These are phyloP conservation scores for Jaculus jaculus DNA, from an alignment of 2,113 vertebrate species.

Conservation along the genomic window DNA sequence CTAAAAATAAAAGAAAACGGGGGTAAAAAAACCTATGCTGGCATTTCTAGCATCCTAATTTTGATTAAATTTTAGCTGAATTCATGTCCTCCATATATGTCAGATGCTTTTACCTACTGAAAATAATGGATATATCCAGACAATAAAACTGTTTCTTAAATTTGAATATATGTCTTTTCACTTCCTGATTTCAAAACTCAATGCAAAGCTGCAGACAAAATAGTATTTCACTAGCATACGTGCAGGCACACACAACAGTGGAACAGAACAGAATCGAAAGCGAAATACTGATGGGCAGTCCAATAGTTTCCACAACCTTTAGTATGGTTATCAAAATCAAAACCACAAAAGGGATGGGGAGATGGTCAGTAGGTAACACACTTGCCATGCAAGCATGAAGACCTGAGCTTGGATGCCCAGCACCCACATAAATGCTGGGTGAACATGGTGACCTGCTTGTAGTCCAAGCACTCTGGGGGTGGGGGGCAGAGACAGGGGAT, in stretches of 20 bases:
- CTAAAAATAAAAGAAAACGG: slow-evolving; percentile 21
- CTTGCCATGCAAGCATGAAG: too few species aligned
- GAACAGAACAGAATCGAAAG: neutral
- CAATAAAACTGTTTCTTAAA: slow-evolving; percentile 12
- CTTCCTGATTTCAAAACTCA: neutral
- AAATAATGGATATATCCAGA: neutral
- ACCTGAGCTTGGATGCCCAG: too few species aligned
- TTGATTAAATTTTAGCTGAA: neutral
- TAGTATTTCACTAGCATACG: neutral
- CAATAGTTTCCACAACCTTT: neutral
- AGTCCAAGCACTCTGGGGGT: too few species aligned
- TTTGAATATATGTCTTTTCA: neutral
- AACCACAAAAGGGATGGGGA: too few species aligned
- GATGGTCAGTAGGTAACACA: too few species aligned
- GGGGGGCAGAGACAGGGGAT: too few species aligned
- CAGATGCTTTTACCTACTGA: neutral
- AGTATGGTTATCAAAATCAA: neutral
- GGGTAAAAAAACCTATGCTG: neutral
- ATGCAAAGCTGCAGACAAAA: neutral
- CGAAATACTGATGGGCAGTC: neutral
- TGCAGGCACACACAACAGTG: neutral
- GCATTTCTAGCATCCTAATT: neutral
- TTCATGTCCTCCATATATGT: neutral
- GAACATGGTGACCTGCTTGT: too few species aligned
- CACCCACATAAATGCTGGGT: too few species aligned